A percentile compares a stretch with the other conserved stretches of the same genome.
Evolutionary conservation across 1,140 invertebrate genomes (phyloP).

Genomic region (Adoxophyes honmai): DNA sequence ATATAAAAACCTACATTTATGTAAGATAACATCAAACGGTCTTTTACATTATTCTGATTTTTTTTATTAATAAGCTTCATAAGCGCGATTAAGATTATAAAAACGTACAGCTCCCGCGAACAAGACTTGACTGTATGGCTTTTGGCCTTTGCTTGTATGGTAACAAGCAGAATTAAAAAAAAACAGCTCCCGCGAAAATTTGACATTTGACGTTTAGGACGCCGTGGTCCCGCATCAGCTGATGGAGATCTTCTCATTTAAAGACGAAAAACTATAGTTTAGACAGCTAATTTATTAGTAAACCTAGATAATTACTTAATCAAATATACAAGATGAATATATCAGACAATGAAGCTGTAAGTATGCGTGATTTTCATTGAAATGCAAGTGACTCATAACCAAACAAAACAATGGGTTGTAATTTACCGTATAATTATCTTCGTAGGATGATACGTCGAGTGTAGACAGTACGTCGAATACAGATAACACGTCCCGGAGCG

Average conservation of each 20-base stretch:
- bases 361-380: conserved; percentile 24
- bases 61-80: too few species aligned
- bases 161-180: too few species aligned
- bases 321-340: conserved; percentile 49
- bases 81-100: too few species aligned
- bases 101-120: conserved; percentile 45
- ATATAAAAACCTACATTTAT: too few species aligned
- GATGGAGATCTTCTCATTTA: conserved; percentile 20
- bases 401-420: not conserved
- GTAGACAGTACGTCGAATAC: conserved; percentile 91
- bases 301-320: too few species aligned
- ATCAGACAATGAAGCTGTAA: conserved; percentile 71
- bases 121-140: too few species aligned
- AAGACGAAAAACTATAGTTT: too few species aligned
- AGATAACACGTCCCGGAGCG: conserved; percentile 90
- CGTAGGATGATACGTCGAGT: conserved; percentile 87
- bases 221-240: conserved; percentile 35
- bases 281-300: too few species aligned
- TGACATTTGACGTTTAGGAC: conserved; percentile 59
- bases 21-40: too few species aligned
- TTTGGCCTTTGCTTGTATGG: too few species aligned
- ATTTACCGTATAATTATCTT: not conserved
- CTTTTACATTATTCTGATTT: too few species aligned
- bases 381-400: not conserved
- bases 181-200: conserved; percentile 53